Evolutionary conservation across 2,888 invertebrate genomes (phyloP), one percentile per base, ranked within the genome.

Genomic region (Rhagonycha fulva): DNA sequence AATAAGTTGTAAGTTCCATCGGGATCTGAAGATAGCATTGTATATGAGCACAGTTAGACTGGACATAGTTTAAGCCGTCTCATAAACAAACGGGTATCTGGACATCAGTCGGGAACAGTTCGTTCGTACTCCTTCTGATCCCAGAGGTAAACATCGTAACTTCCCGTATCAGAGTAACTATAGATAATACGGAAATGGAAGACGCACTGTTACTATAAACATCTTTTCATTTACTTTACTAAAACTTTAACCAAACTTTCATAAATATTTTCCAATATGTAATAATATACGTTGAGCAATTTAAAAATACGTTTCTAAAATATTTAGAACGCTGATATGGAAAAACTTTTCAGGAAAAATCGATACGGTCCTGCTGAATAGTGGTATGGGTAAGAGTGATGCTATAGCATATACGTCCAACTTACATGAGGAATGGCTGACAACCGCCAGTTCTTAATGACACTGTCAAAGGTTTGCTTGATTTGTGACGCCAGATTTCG

Each of bases 1-100:
- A 81, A 82, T 83, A 82, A 82, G 82, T 82, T 82, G 82, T 78
- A 81, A 82, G 83, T 84, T 85, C 87, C 86, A 82, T 83, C 84
- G 87, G 86, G 86, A 86, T 86, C 86, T 85, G 86, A 86, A 87
- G 87, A 87, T 88, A 88, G 87, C 87, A 86, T 87, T 87, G 87
- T 87, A 87, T 88, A 88, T 86, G 87, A 87, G 87, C 85, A 85
- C 86, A 86, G 87, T 87, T 88, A 87, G 87, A 87, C 86, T 87
- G 87, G 87, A 87, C 88, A 87, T 87, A 87, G 87, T 87, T 88
- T 87, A 88, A 87, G 87, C 87, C 87, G 85, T 87, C 87, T 84
- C 87, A 87, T 88, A 88, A 88, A 88, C 87, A 87, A 88, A 84
- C 83, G 85, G 86, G 86, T 87, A 87, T 87, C 87, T 86, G 86